Percentiles rank a stretch among this genome's conserved stretches.
Evolutionary conservation across 2,888 invertebrate genomes (phyloP).

Genomic region (Campaea margaritaria): DNA sequence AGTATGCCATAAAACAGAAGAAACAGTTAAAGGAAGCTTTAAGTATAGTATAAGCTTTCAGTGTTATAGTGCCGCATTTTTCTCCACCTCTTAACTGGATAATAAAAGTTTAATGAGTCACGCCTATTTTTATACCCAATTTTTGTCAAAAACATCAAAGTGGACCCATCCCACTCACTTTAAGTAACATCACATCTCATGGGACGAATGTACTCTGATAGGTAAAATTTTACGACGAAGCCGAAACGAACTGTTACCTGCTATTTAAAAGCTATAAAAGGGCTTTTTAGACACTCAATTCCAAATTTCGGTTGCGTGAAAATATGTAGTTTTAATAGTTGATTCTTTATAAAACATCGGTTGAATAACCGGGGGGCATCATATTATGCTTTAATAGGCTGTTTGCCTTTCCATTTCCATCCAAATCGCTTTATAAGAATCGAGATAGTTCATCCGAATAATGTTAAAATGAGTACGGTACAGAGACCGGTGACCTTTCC

Average conservation of each 20-base stretch:
- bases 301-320: constrained; percentile 71
- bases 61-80: constrained; percentile 25
- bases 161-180: constrained; percentile 49
- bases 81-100: constrained; percentile 38
- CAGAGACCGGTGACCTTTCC: constrained; percentile 42
- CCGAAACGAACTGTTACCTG: constrained; percentile 65
- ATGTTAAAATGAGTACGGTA: constrained; percentile 55
- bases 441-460: constrained; percentile 54
- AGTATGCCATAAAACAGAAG: neutral
- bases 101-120: constrained; percentile 40
- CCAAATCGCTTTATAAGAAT: constrained; percentile 68
- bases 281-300: constrained; percentile 66
- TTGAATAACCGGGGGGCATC: constrained; percentile 47
- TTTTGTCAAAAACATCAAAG: constrained; percentile 46
- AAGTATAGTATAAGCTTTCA: constrained; percentile 16
- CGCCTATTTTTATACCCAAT: constrained; percentile 43
- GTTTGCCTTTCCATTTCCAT: constrained; percentile 49
- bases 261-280: constrained; percentile 80
- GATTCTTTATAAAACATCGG: constrained; percentile 51
- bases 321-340: constrained; percentile 76
- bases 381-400: constrained; percentile 31
- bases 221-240: constrained; percentile 63
- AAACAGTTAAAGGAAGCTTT: constrained; percentile 22
- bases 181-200: constrained; percentile 45
- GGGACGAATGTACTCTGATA: constrained; percentile 52